phyloP scores from a whole-genome alignment of 2,113 vertebrate genomes.

The Orcinus orca region DNA sequence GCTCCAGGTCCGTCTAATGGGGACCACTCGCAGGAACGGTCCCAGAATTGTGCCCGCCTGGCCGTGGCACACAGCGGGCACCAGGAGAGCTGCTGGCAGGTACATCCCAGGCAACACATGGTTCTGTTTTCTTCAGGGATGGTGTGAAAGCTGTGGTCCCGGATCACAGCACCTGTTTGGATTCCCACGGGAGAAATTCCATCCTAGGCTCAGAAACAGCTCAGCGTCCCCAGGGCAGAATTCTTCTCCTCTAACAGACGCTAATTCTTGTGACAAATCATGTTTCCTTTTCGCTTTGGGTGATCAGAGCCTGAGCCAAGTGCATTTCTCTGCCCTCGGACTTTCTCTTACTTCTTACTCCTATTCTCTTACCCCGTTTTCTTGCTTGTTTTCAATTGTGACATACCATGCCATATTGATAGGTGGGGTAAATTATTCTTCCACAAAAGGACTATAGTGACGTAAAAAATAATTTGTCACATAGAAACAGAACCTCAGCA shows the following conservation, averaged over 20 bases:
- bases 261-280: background rate
- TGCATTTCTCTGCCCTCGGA: background rate
- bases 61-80: rapidly evolving
- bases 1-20: background rate
- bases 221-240: background rate
- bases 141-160: background rate
- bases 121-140: background rate
- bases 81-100: too few species aligned
- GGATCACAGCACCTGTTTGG: background rate
- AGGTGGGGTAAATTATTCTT: background rate
- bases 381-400: background rate
- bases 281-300: background rate
- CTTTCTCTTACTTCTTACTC: background rate
- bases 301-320: background rate
- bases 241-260: background rate
- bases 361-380: background rate
- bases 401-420: background rate
- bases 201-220: background rate
- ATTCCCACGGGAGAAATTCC: background rate
- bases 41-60: background rate
- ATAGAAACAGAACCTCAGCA: background rate
- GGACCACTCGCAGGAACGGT: rapidly evolving
- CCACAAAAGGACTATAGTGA: background rate
- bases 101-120: background rate
- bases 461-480: background rate